Percentiles rank a stretch among this genome's conserved stretches.
phyloP scores from a whole-genome alignment of 2,797 vertebrate species.

The Clarias pachynema region DNA sequence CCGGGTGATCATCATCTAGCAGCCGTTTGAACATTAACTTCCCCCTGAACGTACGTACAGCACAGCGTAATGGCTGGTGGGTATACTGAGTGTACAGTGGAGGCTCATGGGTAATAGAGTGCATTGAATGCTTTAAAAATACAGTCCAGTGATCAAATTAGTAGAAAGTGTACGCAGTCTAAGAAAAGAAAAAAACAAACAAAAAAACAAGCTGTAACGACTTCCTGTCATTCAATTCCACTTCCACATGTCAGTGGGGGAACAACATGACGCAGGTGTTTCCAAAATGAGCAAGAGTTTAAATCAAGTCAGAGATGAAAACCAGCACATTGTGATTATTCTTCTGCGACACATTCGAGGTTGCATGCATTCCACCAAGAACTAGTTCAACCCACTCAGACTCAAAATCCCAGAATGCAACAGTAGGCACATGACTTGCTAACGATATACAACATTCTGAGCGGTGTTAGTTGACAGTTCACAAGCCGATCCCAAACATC shows the following conservation, averaged over 20 bases:
- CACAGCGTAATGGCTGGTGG: too few relatives aligned
- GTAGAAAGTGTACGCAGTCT: not conserved
- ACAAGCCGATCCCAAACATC: not conserved
- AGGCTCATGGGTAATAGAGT: not conserved
- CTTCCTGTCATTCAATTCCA: constrained; percentile 21
- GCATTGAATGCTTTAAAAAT: not conserved
- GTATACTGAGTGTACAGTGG: not conserved
- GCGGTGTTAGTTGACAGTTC: too few relatives aligned
- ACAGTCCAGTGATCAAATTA: not conserved
- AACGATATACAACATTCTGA: too few relatives aligned
- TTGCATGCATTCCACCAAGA: too few relatives aligned
- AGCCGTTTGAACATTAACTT: not conserved
- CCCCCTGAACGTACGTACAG: too few relatives aligned
- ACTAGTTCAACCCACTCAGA: too few relatives aligned
- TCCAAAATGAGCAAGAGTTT: not conserved
- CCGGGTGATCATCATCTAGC: too few relatives aligned
- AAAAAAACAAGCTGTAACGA: not conserved
- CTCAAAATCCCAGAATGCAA: too few relatives aligned
- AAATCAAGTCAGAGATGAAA: not conserved
- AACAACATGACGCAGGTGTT: not conserved
- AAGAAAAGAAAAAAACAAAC: not conserved
- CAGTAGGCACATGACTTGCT: too few relatives aligned
- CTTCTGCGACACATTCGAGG: too few relatives aligned
- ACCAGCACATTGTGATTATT: not conserved
- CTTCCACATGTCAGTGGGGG: not conserved